Percentiles rank a stretch among this genome's conserved stretches.
These are phyloP conservation scores for Phymanthus crucifer DNA, from an alignment of 92 coral and sea anemone species.

Conservation along the genomic window DNA sequence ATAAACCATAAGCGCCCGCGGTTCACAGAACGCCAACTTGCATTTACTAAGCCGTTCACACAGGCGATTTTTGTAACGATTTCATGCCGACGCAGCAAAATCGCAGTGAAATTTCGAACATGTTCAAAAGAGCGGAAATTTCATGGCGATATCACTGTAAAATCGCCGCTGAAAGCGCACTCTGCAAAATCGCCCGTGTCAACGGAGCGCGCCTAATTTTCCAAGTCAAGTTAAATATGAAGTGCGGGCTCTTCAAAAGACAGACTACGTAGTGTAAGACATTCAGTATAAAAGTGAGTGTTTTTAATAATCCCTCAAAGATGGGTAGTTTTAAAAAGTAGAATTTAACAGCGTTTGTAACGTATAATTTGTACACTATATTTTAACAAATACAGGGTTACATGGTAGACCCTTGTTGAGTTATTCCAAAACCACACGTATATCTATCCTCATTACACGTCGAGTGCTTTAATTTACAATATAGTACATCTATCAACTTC, in stretches of 20 bases:
- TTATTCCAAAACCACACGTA: conserved; percentile 28
- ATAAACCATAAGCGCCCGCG: too few species aligned
- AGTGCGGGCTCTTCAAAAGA: neutral
- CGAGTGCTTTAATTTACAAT: conserved; percentile 13
- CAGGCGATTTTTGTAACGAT: too few species aligned
- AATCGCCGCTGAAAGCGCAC: too few species aligned
- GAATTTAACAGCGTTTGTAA: conserved; percentile 3
- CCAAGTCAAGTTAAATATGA: neutral
- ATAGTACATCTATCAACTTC: neutral
- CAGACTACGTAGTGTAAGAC: neutral
- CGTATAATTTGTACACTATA: conserved; percentile 10
- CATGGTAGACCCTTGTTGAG: conserved; percentile 10
- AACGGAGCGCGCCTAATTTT: too few species aligned
- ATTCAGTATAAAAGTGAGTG: conserved; percentile 10
- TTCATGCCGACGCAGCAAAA: too few species aligned
- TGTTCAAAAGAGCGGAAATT: too few species aligned
- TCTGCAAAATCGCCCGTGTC: too few species aligned
- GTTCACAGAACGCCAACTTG: too few species aligned
- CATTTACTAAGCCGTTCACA: too few species aligned
- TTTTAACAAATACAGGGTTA: conserved; percentile 9
- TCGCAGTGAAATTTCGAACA: too few species aligned
- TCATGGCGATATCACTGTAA: too few species aligned
- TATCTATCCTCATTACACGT: neutral
- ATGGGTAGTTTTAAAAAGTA: conserved; percentile 10
- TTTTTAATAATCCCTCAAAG: conserved; percentile 14